Evolutionary conservation across 2,113 vertebrate species (phyloP), one percentile per base, ranked within the genome.

Genomic region (Datnioides undecimradiatus): DNA sequence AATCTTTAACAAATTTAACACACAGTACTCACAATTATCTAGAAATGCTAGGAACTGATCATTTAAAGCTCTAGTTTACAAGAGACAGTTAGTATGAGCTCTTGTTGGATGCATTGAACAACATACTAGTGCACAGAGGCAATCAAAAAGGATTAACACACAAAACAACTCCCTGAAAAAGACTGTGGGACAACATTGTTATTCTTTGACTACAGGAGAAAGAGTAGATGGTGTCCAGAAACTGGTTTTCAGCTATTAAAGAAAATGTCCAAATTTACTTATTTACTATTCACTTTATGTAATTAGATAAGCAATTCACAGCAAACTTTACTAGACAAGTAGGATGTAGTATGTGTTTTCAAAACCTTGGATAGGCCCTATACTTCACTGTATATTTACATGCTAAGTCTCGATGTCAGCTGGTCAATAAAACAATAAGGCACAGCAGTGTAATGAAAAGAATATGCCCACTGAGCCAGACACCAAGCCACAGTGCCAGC

Each of bases 351-450:
- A 40, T 65, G 25, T 27, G 6, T 48, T 55, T 52, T 33, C 21
- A 70, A 74, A 31, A 54, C 27, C 27, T 57, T 43, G 52, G 45
- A 58, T 51, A 62, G 76, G 16, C 52, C 23, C 34, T 65, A 6
- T 33, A 14, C n/a, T n/a, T n/a, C n/a, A n/a, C 19, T 64, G 62
- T 49, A 58, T 84, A 80, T 83, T 86, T 72, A 68, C 65, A 68
- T 80, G 60, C 84, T 85, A 40, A 77, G 43, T 82, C 52, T 87
- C 69, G 78, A 60, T 87, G 85, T 91, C 80, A 87, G 57, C 45
- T 73, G 84, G 87, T 89, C 90, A 91, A 87, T 93, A 87, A 91
- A 91, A 83, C 87, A 90, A 87, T 87, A 84, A 83, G 89, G 80
- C 79, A 84, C 63, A 80, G 76, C 25, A 41, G 49, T 49, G 71